phyloP scores from a whole-genome alignment of 2,113 vertebrate species.

The Pterocles gutturalis region DNA sequence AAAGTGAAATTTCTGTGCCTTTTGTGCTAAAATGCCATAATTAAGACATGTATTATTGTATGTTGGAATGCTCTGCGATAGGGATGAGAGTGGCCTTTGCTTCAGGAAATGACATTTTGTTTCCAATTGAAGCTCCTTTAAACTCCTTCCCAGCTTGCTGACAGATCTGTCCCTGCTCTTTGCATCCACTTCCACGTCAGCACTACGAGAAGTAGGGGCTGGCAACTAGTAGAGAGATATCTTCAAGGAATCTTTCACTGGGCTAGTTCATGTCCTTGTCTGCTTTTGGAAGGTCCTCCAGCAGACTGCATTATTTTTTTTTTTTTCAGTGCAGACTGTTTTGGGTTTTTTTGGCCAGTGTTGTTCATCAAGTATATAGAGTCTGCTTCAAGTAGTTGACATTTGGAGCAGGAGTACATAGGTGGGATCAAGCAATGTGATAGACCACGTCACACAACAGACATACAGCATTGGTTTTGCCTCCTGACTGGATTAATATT shows the following conservation, averaged over 20 bases:
- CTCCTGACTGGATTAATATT: neutral
- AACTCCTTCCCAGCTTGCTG: neutral
- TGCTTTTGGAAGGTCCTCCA: neutral
- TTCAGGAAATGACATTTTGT: constrained; percentile 55
- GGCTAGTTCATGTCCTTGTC: neutral
- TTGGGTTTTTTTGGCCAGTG: neutral
- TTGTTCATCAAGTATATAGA: neutral
- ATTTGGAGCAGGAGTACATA: neutral
- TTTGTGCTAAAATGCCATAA: constrained; percentile 36
- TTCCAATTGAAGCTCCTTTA: constrained; percentile 20
- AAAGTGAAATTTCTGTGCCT: constrained; percentile 55
- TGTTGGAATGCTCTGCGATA: neutral
- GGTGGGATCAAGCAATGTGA: neutral
- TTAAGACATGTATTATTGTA: constrained; percentile 48
- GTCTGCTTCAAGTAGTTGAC: neutral
- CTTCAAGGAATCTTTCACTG: neutral
- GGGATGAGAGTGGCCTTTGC: constrained; percentile 8
- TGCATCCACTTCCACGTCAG: neutral
- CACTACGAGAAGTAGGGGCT: neutral
- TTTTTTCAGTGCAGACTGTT: neutral
- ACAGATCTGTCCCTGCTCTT: neutral
- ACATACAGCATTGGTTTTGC: neutral
- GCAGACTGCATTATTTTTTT: neutral
- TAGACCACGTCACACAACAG: neutral
- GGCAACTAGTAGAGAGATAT: neutral